These are phyloP conservation scores for Xyrichtys novacula DNA, from an alignment of 2,797 vertebrate species.

Conservation along the genomic window DNA sequence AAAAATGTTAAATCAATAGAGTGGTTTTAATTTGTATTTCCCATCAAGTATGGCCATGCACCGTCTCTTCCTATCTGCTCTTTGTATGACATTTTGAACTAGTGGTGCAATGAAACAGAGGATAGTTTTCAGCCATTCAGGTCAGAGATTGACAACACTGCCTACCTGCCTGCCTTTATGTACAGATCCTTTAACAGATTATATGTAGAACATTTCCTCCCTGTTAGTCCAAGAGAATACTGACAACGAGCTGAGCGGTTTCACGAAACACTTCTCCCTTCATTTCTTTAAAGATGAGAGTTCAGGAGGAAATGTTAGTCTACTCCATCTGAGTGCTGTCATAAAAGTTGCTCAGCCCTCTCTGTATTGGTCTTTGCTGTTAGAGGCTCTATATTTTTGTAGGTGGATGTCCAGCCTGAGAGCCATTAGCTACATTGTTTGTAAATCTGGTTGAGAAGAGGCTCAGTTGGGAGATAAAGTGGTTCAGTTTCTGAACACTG, in stretches of 20 bases:
- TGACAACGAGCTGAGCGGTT: not conserved
- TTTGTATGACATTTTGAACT: not conserved
- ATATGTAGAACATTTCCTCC: not conserved
- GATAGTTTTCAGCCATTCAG: not conserved
- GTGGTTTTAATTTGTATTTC: conserved; percentile 1
- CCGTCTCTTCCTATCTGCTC: not conserved
- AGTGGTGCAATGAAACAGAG: not conserved
- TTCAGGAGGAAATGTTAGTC: conserved; percentile 22
- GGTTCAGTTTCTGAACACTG: conserved; percentile 55
- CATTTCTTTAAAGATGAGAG: conserved; percentile 3
- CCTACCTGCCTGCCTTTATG: not conserved
- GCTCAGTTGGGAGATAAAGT: conserved; percentile 67
- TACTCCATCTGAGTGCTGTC: conserved; percentile 28
- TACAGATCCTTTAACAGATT: not conserved
- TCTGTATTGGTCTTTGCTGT: conserved; percentile 45
- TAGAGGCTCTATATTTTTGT: conserved; percentile 43
- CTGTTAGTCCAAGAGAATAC: not conserved
- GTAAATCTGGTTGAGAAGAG: conserved; percentile 63
- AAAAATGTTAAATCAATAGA: not conserved
- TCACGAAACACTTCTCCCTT: not conserved
- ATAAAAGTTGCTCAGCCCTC: conserved; percentile 46
- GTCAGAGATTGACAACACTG: not conserved
- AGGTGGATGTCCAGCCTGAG: conserved; percentile 61
- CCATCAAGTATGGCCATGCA: not conserved
- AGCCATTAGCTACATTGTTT: conserved; percentile 72